Percentiles rank a stretch among this genome's conserved stretches.
These are phyloP conservation scores for Heliconius erato DNA, from an alignment of 2,888 invertebrate genomes.

Conservation along the genomic window DNA sequence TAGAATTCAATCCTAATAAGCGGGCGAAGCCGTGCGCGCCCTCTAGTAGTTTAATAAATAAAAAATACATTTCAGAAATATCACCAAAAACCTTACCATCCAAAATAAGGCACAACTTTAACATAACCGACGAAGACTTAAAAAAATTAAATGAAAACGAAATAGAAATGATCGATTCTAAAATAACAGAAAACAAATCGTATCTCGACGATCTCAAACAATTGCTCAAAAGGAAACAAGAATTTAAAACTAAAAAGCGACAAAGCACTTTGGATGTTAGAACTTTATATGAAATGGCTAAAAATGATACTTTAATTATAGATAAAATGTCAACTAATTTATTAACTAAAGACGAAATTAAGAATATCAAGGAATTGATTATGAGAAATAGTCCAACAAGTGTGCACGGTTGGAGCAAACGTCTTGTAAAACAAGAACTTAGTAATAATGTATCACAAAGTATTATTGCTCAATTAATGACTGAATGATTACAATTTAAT, in stretches of 20 bases:
- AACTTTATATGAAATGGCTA: conserved; percentile 73
- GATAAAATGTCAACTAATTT: conserved; percentile 63
- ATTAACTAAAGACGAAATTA: conserved; percentile 68
- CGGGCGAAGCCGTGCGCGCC: too few relatives aligned
- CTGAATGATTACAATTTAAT: not conserved
- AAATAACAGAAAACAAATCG: conserved; percentile 69
- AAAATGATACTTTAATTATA: conserved; percentile 56
- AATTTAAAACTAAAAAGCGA: conserved; percentile 58
- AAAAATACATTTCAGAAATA: conserved; percentile 52
- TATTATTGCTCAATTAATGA: conserved; percentile 62
- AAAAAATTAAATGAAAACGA: conserved; percentile 68
- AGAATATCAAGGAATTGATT: conserved; percentile 72
- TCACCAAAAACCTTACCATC: conserved; percentile 56
- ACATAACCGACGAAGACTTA: conserved; percentile 64
- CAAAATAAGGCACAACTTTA: conserved; percentile 63
- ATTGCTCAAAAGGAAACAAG: conserved; percentile 66
- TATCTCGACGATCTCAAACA: conserved; percentile 73
- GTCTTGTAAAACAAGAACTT: conserved; percentile 54
- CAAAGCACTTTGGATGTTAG: conserved; percentile 66
- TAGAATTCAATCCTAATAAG: too few relatives aligned
- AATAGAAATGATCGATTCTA: conserved; percentile 76
- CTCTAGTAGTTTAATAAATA: not conserved
- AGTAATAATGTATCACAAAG: conserved; percentile 60
- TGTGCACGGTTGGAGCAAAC: conserved; percentile 68
- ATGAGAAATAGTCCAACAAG: conserved; percentile 67